phyloP scores from a whole-genome alignment of 2,797 vertebrate genomes.

The Pygocentrus nattereri region DNA sequence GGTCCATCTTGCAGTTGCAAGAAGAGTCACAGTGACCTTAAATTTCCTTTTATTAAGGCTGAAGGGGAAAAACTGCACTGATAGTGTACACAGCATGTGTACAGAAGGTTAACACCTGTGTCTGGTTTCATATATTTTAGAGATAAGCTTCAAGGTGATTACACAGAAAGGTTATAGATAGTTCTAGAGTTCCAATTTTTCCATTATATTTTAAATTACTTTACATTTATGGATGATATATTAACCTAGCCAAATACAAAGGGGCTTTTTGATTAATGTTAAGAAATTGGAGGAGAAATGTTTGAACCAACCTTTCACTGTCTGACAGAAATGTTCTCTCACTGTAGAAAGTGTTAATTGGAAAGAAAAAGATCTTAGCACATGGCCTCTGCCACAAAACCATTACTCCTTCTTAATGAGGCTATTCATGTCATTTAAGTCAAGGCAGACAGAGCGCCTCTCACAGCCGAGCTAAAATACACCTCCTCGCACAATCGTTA shows the following conservation, averaged over 20 bases:
- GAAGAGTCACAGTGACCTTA: not conserved
- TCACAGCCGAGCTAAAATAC: constrained; percentile 51
- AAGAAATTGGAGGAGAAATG: constrained; percentile 1
- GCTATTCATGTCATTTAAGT: constrained; percentile 58
- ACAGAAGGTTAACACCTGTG: not conserved
- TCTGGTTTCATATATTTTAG: not conserved
- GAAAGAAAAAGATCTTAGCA: constrained; percentile 50
- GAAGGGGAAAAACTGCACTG: not conserved
- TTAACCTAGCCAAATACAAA: not conserved
- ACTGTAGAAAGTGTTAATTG: constrained; percentile 43
- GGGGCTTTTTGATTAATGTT: constrained; percentile 21
- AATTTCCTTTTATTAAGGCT: not conserved
- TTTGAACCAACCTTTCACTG: constrained; percentile 16
- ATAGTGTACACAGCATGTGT: not conserved
- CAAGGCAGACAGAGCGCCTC: constrained; percentile 50
- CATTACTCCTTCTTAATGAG: constrained; percentile 60
- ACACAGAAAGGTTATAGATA: not conserved
- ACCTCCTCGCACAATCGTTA: constrained; percentile 49
- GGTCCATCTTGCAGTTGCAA: not conserved
- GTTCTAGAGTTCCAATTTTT: not conserved
- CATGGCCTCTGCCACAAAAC: constrained; percentile 48
- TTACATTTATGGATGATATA: constrained; percentile 24
- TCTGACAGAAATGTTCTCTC: constrained; percentile 33
- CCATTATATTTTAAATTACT: not conserved
- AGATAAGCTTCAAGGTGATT: not conserved